Evolutionary conservation across 92 coral and sea anemone species (phyloP).

Genomic region (Zoanthus solanderi): DNA sequence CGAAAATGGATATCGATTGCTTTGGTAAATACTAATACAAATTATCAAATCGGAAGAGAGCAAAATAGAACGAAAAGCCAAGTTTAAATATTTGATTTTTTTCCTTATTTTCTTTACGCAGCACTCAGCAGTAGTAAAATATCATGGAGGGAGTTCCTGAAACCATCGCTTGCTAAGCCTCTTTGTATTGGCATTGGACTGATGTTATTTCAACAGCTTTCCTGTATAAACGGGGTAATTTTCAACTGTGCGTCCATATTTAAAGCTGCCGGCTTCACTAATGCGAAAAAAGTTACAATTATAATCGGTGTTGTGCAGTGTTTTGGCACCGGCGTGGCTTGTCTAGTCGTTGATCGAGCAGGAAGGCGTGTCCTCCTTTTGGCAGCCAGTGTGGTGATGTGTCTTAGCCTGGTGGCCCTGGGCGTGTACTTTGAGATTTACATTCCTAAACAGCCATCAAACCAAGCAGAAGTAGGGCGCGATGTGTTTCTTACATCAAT

Average conservation of each 20-base stretch:
- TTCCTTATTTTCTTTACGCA: neutral
- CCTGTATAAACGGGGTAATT: conserved; percentile 82
- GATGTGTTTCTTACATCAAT: conserved; percentile 21
- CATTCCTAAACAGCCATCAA: neutral
- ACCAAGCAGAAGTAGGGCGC: neutral
- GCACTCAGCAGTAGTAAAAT: conserved; percentile 34
- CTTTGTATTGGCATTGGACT: conserved; percentile 69
- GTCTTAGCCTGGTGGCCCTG: conserved; percentile 65
- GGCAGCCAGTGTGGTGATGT: conserved; percentile 74
- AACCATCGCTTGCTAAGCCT: conserved; percentile 75
- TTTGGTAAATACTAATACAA: too few relatives aligned
- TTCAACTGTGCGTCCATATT: conserved; percentile 81
- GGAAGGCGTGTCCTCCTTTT: conserved; percentile 89
- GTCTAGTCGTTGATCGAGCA: conserved; percentile 77
- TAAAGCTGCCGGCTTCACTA: conserved; percentile 70
- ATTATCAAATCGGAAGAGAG: too few relatives aligned
- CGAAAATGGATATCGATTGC: too few relatives aligned
- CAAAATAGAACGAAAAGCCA: too few relatives aligned
- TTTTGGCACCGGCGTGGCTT: conserved; percentile 62
- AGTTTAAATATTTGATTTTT: neutral
- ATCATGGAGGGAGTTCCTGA: conserved; percentile 27
- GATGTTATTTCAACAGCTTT: conserved; percentile 89
- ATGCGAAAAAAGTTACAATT: conserved; percentile 76
- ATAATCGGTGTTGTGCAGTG: conserved; percentile 75
- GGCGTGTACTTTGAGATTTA: conserved; percentile 76